Base-by-base conservation (phyloP, 2,888 invertebrate genomes). In the Synanthedon andrenaeformis region DNA sequence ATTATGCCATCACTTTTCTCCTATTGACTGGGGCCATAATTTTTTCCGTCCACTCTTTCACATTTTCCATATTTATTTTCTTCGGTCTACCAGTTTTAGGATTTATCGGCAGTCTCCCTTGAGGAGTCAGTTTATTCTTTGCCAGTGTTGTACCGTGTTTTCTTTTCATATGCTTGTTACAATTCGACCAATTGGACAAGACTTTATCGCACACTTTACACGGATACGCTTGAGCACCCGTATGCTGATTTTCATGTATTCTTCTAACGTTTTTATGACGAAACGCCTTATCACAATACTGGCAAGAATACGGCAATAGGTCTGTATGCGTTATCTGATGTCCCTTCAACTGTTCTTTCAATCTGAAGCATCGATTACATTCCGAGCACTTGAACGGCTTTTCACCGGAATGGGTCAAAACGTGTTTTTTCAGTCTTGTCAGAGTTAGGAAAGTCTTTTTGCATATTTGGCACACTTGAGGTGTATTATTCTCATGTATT, bases 181-280 rank as follows among this genome's bases (percentile, higher is more conserved):
- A 91, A 74, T 92, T 92, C n/a, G 91, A 90, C 91, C 91, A 91
- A 71, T 91, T 91, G 4, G 91, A 91, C 62, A 91, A 92, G 63
- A 90, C 52, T 48, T 19, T 54, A 65, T 90, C 89, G 67, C 92
- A 92, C 60, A 91, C 90, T 41, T 84, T 62, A 60, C 92, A 92
- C 5, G 90, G 89, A 66, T 91, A 92, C 0, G 91, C 91, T 41
- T 90, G 76, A 62, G 89, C 90, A 0, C 53, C 51, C 2, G 51
- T 45, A 41, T 53, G 55, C 14, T 90, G 55, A 13, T 51, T 50
- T 11, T 45, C 19, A n/a, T 55, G 55, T 4, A 35, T 50, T 35
- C 28, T 51, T 56, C 91, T 74, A 48, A 91, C 90, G 48, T 91
- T 91, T 69, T 91, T 91, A 69, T 91, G 91, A 42, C 91, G 80